Base-by-base conservation (phyloP, 2,888 invertebrate species). In the Smittia aterrima region DNA sequence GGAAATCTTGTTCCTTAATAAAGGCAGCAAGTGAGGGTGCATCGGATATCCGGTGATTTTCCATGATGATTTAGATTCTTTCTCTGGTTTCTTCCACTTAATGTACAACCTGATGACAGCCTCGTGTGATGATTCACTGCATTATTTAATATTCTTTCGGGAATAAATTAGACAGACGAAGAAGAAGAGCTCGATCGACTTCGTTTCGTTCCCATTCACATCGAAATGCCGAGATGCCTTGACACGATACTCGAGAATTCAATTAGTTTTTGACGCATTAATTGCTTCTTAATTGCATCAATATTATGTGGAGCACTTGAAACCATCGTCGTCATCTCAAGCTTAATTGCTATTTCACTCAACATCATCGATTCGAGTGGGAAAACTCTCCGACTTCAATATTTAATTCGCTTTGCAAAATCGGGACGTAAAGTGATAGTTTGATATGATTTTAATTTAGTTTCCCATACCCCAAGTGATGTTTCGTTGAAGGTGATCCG, bases 21-120 rank as follows among this genome's bases (percentile, higher is more conserved):
- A 72, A 58, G 18, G 22, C 16, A 18, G 40, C n/a, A 47, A n/a
- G 4, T 27, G 18, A 41, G 54, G 24, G 22, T 68, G 40, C 20
- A 67, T 68, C 72, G 72, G 72, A 72, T 70, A 47, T 70, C 70
- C 72, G 58, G 72, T 54, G 54, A 72, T 62, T 72, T 62, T 72
- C 62, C 9, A n/a, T 62, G 40, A 58, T 54, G 32, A 72, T 62
- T 62, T 62, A n/a, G n/a, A 66, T 66, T 22, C n/a, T 16, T 22
- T 62, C 62, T 62, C 62, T 22, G 24, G 47, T 16, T n/a, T n/a
- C n/a, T n/a, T 47, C 32, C 32, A 32, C 9, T 47, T 16, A 32
- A 32, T 32, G 47, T 47, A 47, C 47, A 47, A 47, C 47, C 47
- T 47, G 47, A 47, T 47, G 47, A 47, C 47, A 47, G 47, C 47